Conservation (phyloP, 2,888 invertebrate genomes). For the Agrotis segetum region DNA sequence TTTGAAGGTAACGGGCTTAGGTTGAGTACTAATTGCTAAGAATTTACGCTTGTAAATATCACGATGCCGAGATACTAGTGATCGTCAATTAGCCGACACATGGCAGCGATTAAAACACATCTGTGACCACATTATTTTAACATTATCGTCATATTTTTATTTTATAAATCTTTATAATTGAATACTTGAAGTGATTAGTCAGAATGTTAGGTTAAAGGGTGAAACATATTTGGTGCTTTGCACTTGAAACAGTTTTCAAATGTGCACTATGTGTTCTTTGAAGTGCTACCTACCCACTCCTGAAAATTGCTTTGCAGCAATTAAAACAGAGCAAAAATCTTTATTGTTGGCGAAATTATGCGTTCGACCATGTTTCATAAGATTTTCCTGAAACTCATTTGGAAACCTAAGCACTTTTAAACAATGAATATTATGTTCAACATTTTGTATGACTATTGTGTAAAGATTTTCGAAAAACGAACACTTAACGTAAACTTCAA, state of each 20-base stretch:
- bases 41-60: slow-evolving; percentile 75
- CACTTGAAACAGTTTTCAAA: not conserved
- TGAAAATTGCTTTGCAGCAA: not conserved
- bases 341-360: not conserved
- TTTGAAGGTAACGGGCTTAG: slow-evolving; percentile 85
- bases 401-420: not conserved
- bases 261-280: not conserved
- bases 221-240: not conserved
- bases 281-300: not conserved
- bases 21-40: slow-evolving; percentile 81
- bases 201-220: slow-evolving; percentile 16
- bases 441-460: not conserved
- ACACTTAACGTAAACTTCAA: slow-evolving; percentile 47
- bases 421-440: not conserved
- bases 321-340: too few relatives aligned
- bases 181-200: slow-evolving; percentile 9
- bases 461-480: slow-evolving; percentile 45
- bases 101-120: slow-evolving; percentile 50
- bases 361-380: not conserved
- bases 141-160: slow-evolving; percentile 32
- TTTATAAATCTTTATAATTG: slow-evolving; percentile 29
- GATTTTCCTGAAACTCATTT: not conserved
- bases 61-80: slow-evolving; percentile 46
- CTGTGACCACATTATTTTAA: slow-evolving; percentile 54
- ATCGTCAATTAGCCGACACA: slow-evolving; percentile 48